Percentiles rank a stretch among this genome's conserved stretches.
These are phyloP conservation scores for Schlechtendalia chinensis DNA, from an alignment of 1,140 invertebrate species.

Conservation along the genomic window DNA sequence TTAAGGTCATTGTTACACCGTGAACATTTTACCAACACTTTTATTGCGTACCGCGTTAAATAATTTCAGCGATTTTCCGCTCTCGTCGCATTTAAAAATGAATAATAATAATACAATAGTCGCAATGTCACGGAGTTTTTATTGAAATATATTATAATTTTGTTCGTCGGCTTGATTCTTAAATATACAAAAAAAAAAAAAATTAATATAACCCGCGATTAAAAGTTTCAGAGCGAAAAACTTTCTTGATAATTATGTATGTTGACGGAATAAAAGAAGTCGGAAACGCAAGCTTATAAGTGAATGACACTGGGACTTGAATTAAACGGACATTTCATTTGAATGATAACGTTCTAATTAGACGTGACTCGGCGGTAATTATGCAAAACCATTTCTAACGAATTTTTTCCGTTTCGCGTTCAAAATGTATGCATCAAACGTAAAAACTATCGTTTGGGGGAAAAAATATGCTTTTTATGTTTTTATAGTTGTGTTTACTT, in stretches of 20 bases:
- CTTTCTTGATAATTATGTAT: not conserved
- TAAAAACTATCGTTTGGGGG: too few relatives aligned
- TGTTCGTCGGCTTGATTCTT: not conserved
- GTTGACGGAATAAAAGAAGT: not conserved
- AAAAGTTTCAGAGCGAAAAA: not conserved
- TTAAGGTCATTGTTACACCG: conserved; percentile 2
- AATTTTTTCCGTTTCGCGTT: too few relatives aligned
- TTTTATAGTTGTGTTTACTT: too few relatives aligned
- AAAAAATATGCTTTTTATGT: too few relatives aligned
- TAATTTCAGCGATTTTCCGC: not conserved
- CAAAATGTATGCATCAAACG: too few relatives aligned
- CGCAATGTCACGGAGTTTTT: not conserved
- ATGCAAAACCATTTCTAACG: not conserved
- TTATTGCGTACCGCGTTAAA: not conserved
- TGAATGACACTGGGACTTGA: not conserved
- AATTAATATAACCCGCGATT: not conserved
- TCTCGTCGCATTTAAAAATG: not conserved
- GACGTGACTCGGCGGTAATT: not conserved
- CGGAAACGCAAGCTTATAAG: not conserved
- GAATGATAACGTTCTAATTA: conserved; percentile 6
- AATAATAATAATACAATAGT: not conserved
- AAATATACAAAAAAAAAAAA: not conserved
- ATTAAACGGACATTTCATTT: not conserved
- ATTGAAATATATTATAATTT: not conserved
- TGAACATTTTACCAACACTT: not conserved